Base-by-base conservation (phyloP, 2,797 vertebrate species). In the Brachyrhaphis roseni region DNA sequence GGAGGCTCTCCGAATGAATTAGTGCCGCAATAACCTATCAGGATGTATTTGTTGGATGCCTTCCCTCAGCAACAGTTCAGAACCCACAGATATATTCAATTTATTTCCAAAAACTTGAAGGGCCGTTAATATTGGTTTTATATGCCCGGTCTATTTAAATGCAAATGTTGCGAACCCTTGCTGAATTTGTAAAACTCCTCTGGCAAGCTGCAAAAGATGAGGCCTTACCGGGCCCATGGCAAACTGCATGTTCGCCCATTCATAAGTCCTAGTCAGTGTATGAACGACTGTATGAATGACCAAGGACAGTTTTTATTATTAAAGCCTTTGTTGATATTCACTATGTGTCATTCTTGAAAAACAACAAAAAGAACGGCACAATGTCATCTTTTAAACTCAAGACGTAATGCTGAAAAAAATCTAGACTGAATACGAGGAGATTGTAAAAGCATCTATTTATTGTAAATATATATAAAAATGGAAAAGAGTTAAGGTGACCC, bases 401-500 rank as follows among this genome's bases (percentile, higher is more conserved):
- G 23, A 70, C 2, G 0, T 43, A 70, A n/a, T 26, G 20, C 39
- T 43, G 23, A 70, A 23, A 41, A 23, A 39, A 23, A 41, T 41
- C 64, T 41, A 26, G 15, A 23, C 31, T 23, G 36, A 26, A 26
- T n/a, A 26, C 6, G 4, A 43, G 66, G 39, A 43, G 20, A 13
- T 41, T 43, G 26, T 70, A 13, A 43, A 13, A 70, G 39, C 36
- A 36, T 36, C 15, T 64, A 18, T 18, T 16, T 16, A 57, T 5
- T 57, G 36, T 51, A 39, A 49, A 49, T 20, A 57, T 15, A 76
- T 72, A 62, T 74, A 28, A 79, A 78, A 28, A 47, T 55, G 28
- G 72, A 88, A 82, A 43, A 75, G 68, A 10, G 72, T 84, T 83
- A 77, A 49, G 82, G 72, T 16, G 53, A 75, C 79, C 72, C 81